Percentiles rank a stretch among this genome's conserved stretches.
These are phyloP conservation scores for Burhinus bistriatus DNA, from an alignment of 2,113 vertebrate species.

Conservation along the genomic window DNA sequence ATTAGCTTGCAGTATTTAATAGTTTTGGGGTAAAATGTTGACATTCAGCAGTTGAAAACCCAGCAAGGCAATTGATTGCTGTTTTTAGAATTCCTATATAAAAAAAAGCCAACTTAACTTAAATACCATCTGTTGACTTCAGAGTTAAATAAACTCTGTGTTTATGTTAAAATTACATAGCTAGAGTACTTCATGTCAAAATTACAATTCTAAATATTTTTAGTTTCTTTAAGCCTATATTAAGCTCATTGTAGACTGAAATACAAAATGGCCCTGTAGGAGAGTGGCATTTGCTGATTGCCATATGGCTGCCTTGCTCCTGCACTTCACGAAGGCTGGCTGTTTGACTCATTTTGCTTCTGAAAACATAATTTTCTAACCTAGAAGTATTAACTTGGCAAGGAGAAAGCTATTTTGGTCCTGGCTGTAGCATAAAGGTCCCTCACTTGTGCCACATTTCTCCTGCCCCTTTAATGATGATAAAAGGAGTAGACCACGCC, in stretches of 20 bases:
- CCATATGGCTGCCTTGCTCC: conserved; percentile 53
- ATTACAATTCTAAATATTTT: conserved; percentile 64
- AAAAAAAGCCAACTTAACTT: conserved; percentile 39
- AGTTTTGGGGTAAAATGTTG: conserved; percentile 39
- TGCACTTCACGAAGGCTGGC: not conserved
- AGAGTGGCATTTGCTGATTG: conserved; percentile 62
- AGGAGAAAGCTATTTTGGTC: not conserved
- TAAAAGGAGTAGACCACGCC: not conserved
- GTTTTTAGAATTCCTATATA: conserved; percentile 51
- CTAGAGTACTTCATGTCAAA: conserved; percentile 60
- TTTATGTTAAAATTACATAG: conserved; percentile 65
- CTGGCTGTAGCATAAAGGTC: not conserved
- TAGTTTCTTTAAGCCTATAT: conserved; percentile 48
- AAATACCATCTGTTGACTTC: conserved; percentile 67
- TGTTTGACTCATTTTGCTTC: conserved; percentile 18
- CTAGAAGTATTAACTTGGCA: not conserved
- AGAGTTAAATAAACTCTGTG: conserved; percentile 61
- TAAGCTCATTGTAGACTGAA: conserved; percentile 52
- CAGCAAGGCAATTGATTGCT: conserved; percentile 44
- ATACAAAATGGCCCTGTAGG: conserved; percentile 24
- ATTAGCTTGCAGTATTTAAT: conserved; percentile 44
- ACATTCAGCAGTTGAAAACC: conserved; percentile 33
- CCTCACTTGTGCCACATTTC: not conserved
- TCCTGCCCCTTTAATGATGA: not conserved
- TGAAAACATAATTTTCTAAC: conserved; percentile 13